phyloP scores from a whole-genome alignment of 2,113 vertebrate genomes.

The Chamaetylas fuelleborni region DNA sequence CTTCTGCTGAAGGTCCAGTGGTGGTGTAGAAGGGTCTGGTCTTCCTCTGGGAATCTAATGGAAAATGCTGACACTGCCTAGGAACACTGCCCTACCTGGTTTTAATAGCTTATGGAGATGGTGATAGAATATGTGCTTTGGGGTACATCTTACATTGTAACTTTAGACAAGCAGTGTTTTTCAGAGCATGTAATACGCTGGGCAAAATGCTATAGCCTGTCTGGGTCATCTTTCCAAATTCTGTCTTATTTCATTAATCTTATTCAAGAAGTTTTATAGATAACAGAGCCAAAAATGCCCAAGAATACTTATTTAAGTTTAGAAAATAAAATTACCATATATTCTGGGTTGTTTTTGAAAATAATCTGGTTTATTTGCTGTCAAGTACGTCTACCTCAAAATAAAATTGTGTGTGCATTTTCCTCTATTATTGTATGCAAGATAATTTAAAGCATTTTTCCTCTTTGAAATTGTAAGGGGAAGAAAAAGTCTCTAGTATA shows the following conservation, averaged over 20 bases:
- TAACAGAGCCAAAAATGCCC: background rate
- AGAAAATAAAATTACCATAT: background rate
- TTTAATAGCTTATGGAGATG: background rate
- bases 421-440: background rate
- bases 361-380: background rate
- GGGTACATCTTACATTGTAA: background rate
- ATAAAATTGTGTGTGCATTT: background rate
- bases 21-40: background rate
- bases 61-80: background rate
- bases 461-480: background rate
- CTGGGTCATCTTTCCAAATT: background rate
- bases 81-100: too few relatives aligned
- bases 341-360: background rate
- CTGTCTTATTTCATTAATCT: background rate
- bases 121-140: background rate
- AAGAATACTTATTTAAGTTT: background rate
- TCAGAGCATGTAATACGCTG: background rate
- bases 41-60: background rate
- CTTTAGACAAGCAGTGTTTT: background rate
- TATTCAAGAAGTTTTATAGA: background rate
- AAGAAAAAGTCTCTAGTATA: background rate
- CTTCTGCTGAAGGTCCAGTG: background rate
- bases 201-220: background rate
- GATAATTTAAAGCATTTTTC: background rate
- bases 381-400: background rate